Evolutionary conservation across 2,797 vertebrate species (phyloP), one percentile per base, ranked within the genome.

Genomic region (Apogon hyalosoma): DNA sequence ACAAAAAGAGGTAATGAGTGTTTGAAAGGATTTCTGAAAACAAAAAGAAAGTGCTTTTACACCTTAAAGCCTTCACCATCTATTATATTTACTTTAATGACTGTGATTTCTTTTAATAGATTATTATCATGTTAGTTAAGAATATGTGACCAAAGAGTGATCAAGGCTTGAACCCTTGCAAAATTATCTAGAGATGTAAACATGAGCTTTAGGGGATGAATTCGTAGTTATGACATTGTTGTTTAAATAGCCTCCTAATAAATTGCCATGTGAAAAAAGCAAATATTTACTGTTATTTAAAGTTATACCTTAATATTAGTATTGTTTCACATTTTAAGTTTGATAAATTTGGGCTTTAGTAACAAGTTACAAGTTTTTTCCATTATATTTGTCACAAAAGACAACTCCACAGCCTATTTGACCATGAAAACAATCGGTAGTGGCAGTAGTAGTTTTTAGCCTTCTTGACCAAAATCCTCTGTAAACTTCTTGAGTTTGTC

Each of bases 391-490:
- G n/a, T 51, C 21, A 42, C 11, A 24, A 58, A 2, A 8, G 1
- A 43, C 28, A 54, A 42, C 24, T 67, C 38, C 24, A 28, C 51
- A 59, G 11, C 12, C 1, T 55, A 41, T 39, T 2, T 33, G 61
- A 79, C 36, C 51, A 53, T 38, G 48, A 50, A 47, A 53, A 46
- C 11, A n/a, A 9, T 3, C 5, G 18, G 45, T 16, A 43, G 21
- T 39, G 39, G 12, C 51, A 64, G 55, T 63, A 41, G 45, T 4
- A 38, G 28, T 28, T 39, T 2, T 95, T 92, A 98, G 70, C 96
- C 96, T 84, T 98, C 97, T 83, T 99, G 97, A 78, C 98, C 98
- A 89, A 99, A 99, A 75, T 98, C 97, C 65, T 97, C 94, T 53
- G 96, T 98, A 83, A 98, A 98, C 89, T 97, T 96, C 93, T 90